phyloP scores from a whole-genome alignment of 1,140 invertebrate species.

The Zaprionus gabonicus region DNA sequence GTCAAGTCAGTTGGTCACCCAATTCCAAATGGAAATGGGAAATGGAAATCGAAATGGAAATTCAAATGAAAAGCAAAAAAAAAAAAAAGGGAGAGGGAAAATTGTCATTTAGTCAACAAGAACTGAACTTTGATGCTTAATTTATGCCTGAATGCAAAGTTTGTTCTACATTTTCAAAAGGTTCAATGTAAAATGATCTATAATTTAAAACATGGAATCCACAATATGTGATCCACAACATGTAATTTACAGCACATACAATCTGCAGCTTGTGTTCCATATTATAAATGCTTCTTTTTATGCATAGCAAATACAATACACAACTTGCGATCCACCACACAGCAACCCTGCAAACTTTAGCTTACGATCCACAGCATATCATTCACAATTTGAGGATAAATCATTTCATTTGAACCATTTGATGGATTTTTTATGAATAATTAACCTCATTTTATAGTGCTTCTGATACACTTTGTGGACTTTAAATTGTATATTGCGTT shows the following conservation, averaged over 20 bases:
- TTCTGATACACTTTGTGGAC: too few species aligned
- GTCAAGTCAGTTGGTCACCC: conserved; percentile 24
- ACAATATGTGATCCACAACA: neutral
- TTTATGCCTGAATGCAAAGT: neutral
- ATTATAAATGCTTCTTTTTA: too few species aligned
- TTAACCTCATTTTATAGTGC: too few species aligned
- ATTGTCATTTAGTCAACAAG: neutral
- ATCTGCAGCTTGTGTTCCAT: too few species aligned
- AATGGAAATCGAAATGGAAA: conserved; percentile 15
- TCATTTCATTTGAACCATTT: too few species aligned
- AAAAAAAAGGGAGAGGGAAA: neutral
- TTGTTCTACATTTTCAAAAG: neutral
- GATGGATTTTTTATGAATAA: too few species aligned
- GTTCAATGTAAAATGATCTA: neutral
- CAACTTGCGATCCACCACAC: too few species aligned
- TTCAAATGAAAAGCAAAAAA: neutral
- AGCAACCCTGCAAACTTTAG: too few species aligned
- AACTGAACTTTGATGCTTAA: neutral
- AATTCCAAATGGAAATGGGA: conserved; percentile 15
- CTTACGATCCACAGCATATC: neutral
- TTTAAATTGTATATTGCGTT: too few species aligned
- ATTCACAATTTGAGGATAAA: too few species aligned
- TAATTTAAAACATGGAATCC: neutral
- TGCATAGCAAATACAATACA: too few species aligned
- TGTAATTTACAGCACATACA: too few species aligned